These are phyloP conservation scores for Trematomus bernacchii DNA, from an alignment of 2,797 vertebrate genomes.

Conservation along the genomic window DNA sequence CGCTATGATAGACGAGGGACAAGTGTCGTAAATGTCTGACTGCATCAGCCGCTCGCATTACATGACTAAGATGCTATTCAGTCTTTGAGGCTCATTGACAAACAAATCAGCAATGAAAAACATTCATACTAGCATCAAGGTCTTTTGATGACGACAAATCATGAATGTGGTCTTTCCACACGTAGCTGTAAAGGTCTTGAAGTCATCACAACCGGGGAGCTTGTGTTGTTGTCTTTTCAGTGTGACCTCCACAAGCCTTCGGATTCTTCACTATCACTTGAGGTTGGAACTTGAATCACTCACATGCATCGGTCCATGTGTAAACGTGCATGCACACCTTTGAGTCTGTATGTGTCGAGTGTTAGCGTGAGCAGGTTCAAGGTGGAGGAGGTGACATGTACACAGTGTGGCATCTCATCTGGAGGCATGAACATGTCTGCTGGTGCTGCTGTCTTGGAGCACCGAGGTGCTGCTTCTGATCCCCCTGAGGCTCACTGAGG, in stretches of 20 bases:
- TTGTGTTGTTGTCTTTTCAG: slow-evolving; percentile 12
- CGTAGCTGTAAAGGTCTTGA: background rate
- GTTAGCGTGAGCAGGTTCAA: slow-evolving; percentile 5
- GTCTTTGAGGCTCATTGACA: background rate
- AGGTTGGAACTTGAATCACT: slow-evolving; percentile 14
- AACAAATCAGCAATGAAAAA: slow-evolving; percentile 13
- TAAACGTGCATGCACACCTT: background rate
- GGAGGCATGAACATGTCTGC: slow-evolving; percentile 34
- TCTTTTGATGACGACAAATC: slow-evolving; percentile 1
- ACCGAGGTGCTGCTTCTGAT: slow-evolving; percentile 34
- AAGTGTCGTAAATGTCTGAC: slow-evolving; percentile 28
- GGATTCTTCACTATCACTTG: slow-evolving; percentile 24
- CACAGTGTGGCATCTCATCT: slow-evolving; percentile 71
- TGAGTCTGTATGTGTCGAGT: background rate
- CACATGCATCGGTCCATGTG: background rate
- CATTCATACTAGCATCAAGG: slow-evolving; percentile 3
- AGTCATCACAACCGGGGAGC: background rate
- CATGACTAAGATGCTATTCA: background rate
- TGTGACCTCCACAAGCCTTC: slow-evolving; percentile 22
- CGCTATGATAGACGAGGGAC: slow-evolving; percentile 38
- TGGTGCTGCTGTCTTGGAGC: slow-evolving; percentile 27
- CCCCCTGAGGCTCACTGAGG: slow-evolving; percentile 35
- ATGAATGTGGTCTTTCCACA: background rate
- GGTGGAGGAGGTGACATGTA: slow-evolving; percentile 56
- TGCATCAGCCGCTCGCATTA: slow-evolving; percentile 20